Evolutionary conservation across 2,888 invertebrate genomes (phyloP).

Genomic region (Drosophila austrosaltans): DNA sequence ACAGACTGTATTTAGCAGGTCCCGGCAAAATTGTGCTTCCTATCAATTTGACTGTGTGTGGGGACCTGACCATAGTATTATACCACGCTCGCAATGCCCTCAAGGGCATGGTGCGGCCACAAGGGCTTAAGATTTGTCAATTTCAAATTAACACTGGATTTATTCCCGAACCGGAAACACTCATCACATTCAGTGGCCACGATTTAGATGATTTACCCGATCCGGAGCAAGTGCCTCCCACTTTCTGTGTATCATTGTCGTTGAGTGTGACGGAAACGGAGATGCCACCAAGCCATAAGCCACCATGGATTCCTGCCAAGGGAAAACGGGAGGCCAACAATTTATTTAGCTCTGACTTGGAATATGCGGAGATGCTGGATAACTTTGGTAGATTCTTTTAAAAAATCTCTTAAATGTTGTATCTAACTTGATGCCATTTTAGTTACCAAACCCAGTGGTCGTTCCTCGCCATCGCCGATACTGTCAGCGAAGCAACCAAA

Average conservation of each 20-base stretch:
- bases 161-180: constrained; percentile 89
- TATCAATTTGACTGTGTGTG: constrained; percentile 90
- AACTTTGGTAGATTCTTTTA: constrained; percentile 87
- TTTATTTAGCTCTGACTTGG: constrained; percentile 90
- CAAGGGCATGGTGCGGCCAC: constrained; percentile 90
- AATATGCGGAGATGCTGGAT: constrained; percentile 92
- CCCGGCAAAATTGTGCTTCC: constrained; percentile 86
- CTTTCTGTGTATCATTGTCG: constrained; percentile 88
- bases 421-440: not conserved
- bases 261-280: constrained; percentile 89
- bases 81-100: constrained; percentile 95
- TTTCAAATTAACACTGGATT: constrained; percentile 96
- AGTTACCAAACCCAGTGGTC: constrained; percentile 84
- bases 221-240: constrained; percentile 87
- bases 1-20: constrained; percentile 78
- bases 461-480: constrained; percentile 79
- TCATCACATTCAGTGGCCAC: constrained; percentile 89
- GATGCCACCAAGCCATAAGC: constrained; percentile 87
- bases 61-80: constrained; percentile 92
- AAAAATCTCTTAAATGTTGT: not conserved
- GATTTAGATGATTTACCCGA: constrained; percentile 94
- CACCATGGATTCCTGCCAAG: constrained; percentile 90
- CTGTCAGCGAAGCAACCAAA: constrained; percentile 68
- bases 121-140: constrained; percentile 93
- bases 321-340: constrained; percentile 84